These are phyloP conservation scores for Danaus melanippus DNA, from an alignment of 1,140 invertebrate genomes.

Conservation along the genomic window DNA sequence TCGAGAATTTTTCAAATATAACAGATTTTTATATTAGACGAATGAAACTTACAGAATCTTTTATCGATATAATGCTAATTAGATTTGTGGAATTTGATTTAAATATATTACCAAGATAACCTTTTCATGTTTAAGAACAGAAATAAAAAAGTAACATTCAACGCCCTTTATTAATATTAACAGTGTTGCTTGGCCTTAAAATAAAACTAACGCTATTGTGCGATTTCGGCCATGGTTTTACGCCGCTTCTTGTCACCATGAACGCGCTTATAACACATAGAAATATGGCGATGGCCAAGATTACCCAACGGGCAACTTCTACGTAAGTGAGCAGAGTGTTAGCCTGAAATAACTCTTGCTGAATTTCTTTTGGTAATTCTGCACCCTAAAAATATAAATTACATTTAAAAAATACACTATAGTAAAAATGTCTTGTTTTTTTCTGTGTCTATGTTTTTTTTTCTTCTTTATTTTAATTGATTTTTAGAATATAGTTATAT, in stretches of 20 bases:
- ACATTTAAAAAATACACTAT: too few species aligned
- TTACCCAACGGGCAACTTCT: slow-evolving; percentile 48
- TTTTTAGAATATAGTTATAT: too few species aligned
- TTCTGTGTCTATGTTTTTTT: too few species aligned
- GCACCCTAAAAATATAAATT: slow-evolving; percentile 42
- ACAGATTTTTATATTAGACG: too few species aligned
- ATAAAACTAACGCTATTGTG: slow-evolving; percentile 48
- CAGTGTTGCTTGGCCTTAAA: slow-evolving; percentile 22
- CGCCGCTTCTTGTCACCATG: slow-evolving; percentile 20
- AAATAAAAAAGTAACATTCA: not conserved
- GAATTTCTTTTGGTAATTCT: slow-evolving; percentile 35
- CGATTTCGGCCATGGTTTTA: slow-evolving; percentile 29
- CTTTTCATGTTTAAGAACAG: slow-evolving; percentile 8
- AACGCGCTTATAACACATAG: slow-evolving; percentile 23
- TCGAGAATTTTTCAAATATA: too few species aligned
- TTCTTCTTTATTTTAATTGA: too few species aligned
- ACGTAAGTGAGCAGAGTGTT: slow-evolving; percentile 46
- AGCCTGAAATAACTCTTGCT: slow-evolving; percentile 36
- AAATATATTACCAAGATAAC: slow-evolving; percentile 1
- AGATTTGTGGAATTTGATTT: not conserved
- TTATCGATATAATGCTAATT: too few species aligned
- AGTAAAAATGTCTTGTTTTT: too few species aligned
- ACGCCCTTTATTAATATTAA: slow-evolving; percentile 24
- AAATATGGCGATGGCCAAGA: slow-evolving; percentile 39
- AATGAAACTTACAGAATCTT: too few species aligned